Conservation (phyloP, 1,140 invertebrate species). For the Leptopilina boulardi region DNA sequence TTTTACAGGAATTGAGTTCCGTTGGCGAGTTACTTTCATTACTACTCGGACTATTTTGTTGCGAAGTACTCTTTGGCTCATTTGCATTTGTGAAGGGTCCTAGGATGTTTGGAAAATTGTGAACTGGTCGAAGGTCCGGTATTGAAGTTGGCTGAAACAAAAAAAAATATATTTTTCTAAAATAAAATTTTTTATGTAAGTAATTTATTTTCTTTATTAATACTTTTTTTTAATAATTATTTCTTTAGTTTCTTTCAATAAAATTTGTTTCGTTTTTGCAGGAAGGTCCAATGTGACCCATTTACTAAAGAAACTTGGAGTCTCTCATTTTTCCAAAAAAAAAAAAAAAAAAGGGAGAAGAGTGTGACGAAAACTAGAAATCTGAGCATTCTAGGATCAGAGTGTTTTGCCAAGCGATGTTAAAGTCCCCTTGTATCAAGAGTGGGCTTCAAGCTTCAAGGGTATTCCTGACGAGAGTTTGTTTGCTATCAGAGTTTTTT, state of each 20-base stretch:
- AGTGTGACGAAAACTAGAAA: neutral
- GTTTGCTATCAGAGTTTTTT: constrained; percentile 20
- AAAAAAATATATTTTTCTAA: constrained; percentile 54
- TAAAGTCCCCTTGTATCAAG: constrained; percentile 29
- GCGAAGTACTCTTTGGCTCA: constrained; percentile 74
- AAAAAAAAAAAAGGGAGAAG: neutral
- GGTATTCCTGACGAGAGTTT: constrained; percentile 24
- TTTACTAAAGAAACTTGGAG: neutral
- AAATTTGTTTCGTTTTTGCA: too few relatives aligned
- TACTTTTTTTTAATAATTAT: too few relatives aligned
- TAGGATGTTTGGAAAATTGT: constrained; percentile 75
- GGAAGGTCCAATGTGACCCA: too few relatives aligned
- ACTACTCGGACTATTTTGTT: constrained; percentile 85
- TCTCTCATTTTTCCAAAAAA: neutral
- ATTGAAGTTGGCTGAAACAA: constrained; percentile 72
- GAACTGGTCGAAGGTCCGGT: constrained; percentile 75
- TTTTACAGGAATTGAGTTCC: constrained; percentile 89
- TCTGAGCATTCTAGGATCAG: constrained; percentile 1
- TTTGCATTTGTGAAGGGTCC: constrained; percentile 69
- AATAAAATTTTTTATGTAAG: too few relatives aligned
- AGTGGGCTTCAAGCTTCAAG: constrained; percentile 31
- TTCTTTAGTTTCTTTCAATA: too few relatives aligned
- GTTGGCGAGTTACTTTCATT: constrained; percentile 93
- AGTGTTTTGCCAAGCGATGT: constrained; percentile 13
- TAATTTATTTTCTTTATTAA: neutral